phyloP scores from a whole-genome alignment of 1,140 invertebrate genomes.

The Neomicropteryx cornuta region DNA sequence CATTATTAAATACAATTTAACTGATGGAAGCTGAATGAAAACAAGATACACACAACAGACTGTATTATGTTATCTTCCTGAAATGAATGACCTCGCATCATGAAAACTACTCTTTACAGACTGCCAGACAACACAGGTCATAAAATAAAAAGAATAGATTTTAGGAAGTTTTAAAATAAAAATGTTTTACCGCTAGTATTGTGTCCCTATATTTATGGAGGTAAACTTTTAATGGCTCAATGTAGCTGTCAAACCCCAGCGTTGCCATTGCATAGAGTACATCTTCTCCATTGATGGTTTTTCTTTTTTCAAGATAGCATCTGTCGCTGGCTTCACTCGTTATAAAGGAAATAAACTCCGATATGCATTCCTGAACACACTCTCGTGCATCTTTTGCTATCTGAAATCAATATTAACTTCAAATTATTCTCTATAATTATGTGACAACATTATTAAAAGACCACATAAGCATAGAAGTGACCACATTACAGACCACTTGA shows the following conservation, averaged over 20 bases:
- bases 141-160: no score
- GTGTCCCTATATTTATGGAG: constrained; percentile 92
- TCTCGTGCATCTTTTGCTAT: constrained; percentile 99
- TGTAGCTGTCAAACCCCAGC: constrained; percentile 97
- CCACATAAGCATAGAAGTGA: background rate
- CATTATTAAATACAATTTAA: no score
- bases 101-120: no score
- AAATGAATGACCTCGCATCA: no score
- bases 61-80: no score
- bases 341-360: constrained; percentile 98
- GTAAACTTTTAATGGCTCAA: constrained; percentile 93
- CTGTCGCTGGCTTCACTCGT: constrained; percentile 96
- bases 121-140: no score
- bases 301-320: constrained; percentile 95
- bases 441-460: background rate
- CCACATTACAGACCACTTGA: no score
- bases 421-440: background rate
- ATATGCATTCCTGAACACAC: constrained; percentile 99
- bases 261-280: constrained; percentile 94
- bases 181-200: no score
- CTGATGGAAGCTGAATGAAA: no score
- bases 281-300: constrained; percentile 99
- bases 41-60: no score
- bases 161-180: no score
- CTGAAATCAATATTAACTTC: constrained; percentile 37